Evolutionary conservation across 2,888 invertebrate species (phyloP), one percentile per base, ranked within the genome.

Genomic region (Elmis aenea): DNA sequence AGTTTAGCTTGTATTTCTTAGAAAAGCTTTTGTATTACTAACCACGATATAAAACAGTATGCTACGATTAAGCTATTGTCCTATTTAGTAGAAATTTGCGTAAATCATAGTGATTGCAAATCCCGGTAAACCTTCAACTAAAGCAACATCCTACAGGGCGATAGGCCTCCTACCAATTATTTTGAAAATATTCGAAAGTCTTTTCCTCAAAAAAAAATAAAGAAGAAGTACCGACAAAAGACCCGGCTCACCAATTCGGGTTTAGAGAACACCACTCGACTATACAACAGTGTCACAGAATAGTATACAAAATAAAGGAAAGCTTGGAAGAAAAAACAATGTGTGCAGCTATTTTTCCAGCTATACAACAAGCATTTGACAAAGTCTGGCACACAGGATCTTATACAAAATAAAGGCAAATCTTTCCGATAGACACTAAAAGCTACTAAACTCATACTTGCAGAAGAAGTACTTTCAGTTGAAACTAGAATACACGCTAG

Each of bases 231-330:
- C 9, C n/a, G n/a, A 8, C 31, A 14, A 10, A 46, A 2, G 45
- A 45, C 8, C 36, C 38, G 2, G 14, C 28, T 9, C 44, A 50
- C 10, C 41, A 50, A 33, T 51, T 49, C 20, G 44, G 38, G 5
- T 44, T 46, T 9, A 13, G 38, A n/a, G 28, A 42, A 11, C 23
- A 39, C 5, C 40, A 48, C 13, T 27, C 38, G 6, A 47, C 42
- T 8, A 39, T 34, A 6, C 45, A 51, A 12, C 48, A 49, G 40
- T 29, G 42, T 0, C 30, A 45, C 13, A 41, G 45, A 16, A 21
- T 50, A 1, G 20, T 20, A 2, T 34, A 31, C 5, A 30, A 27
- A 26, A 49, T 45, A 2, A 9, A 15, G 2, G 23, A 2, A 3
- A 18, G 24, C 6, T 8, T 47, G 2, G 34, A 42, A 21, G 9